Evolutionary conservation across 2,797 vertebrate species (phyloP).

Genomic region (Coregonus suidteri): DNA sequence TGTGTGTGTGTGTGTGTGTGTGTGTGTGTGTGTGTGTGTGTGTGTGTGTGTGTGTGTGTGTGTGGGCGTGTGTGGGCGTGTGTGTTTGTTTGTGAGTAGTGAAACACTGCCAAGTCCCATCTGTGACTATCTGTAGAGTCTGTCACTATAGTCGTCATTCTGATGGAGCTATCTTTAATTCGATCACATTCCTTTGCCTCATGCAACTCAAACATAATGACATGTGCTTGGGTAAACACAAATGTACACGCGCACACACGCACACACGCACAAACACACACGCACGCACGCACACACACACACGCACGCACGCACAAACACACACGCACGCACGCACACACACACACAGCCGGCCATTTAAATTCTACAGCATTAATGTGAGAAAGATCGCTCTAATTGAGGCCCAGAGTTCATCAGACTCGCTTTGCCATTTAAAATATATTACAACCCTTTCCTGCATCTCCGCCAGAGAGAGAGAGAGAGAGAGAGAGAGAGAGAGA

Average conservation of each 20-base stretch:
- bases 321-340: no score
- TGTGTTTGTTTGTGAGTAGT: not conserved
- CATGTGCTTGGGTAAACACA: not conserved
- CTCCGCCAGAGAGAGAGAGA: not conserved
- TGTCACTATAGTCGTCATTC: not conserved
- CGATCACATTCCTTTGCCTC: not conserved
- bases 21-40: not conserved
- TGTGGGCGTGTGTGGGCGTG: not conserved
- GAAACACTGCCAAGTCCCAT: not conserved
- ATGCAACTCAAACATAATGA: not conserved
- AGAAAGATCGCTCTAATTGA: slow-evolving; percentile 76
- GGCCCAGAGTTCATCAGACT: not conserved
- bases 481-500: not conserved
- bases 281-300: no score
- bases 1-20: not conserved
- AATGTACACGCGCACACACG: no score
- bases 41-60: not conserved
- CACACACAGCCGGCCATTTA: slow-evolving; percentile 55
- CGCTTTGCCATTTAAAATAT: not conserved
- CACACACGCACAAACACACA: no score
- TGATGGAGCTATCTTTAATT: not conserved
- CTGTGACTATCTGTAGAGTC: not conserved
- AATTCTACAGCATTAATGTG: slow-evolving; percentile 72
- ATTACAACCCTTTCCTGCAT: not conserved
- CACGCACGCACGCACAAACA: no score